Evolutionary conservation across 2,888 invertebrate species (phyloP).

Genomic region (Coelopa pilipes): DNA sequence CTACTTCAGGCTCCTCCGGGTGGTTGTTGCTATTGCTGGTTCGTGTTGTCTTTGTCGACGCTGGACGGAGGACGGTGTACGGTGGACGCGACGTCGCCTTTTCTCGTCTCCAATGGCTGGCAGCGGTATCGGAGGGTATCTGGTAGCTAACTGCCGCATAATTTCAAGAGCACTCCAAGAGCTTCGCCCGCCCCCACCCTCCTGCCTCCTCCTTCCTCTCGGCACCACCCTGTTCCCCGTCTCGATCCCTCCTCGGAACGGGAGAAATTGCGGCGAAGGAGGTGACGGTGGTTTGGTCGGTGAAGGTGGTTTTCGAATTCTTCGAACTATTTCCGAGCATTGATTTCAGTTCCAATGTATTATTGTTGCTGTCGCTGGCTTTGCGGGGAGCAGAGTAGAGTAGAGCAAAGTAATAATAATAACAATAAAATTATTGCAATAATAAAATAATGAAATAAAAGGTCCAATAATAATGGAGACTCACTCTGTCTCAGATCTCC

Average conservation of each 20-base stretch:
- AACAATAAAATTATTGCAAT: conserved; percentile 56
- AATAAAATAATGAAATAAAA: conserved; percentile 52
- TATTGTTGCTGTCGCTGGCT: not conserved
- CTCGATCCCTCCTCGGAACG: conserved; percentile 43
- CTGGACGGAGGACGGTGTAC: too few relatives aligned
- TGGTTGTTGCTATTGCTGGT: conserved; percentile 15
- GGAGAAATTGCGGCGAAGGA: conserved; percentile 52
- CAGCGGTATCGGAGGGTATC: conserved; percentile 60
- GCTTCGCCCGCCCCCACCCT: conserved; percentile 27
- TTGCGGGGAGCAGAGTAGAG: conserved; percentile 1
- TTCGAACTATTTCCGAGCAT: conserved; percentile 7
- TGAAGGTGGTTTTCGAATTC: conserved; percentile 15
- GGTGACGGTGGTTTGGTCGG: conserved; percentile 8
- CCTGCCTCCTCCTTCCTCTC: not conserved
- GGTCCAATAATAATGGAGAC: conserved; percentile 20
- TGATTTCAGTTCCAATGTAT: conserved; percentile 18
- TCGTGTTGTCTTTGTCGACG: conserved; percentile 36
- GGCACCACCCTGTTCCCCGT: too few relatives aligned
- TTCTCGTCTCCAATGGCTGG: conserved; percentile 38
- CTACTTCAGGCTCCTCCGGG: not conserved
- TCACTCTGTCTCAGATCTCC: not conserved
- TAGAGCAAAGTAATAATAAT: conserved; percentile 52
- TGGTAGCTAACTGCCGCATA: conserved; percentile 61
- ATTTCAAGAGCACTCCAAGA: conserved; percentile 55
- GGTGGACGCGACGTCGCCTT: not conserved